Base-by-base conservation (phyloP, 2,797 vertebrate genomes). In the Neosilurus mollespiculum region DNA sequence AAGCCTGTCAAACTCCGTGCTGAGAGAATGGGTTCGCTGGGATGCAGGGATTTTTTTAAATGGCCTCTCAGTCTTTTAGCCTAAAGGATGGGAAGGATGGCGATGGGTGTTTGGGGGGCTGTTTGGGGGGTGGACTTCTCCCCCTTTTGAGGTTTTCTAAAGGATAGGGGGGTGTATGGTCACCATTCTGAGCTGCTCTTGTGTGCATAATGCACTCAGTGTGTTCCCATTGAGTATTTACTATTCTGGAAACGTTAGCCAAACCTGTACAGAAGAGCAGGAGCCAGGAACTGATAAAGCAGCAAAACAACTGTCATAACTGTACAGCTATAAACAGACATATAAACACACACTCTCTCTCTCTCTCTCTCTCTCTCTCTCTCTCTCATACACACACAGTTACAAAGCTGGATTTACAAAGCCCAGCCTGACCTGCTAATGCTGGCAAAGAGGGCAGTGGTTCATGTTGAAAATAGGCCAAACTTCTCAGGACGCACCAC, bases 371-470 rank as follows among this genome's bases (percentile, higher is more conserved):
- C 53, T 37, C 80, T 24, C 37, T 73, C 18, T 79, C 54, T 62
- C 51, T 26, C 30, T 56, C 37, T 69, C 54, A 80, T 64, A 73
- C 9, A 83, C 34, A 54, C 43, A 51, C 58, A 76, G n/a, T 59
- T 81, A 65, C 43, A 43, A 43, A 43, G 69, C n/a, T 53, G 34
- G 54, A 43, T 51, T 3, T 16, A 51, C 56, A 81, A 43, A 77
- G 77, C 76, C 82, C 30, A 83, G 61, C 61, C 69, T 83, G 84
- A 77, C 86, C 78, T 80, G 85, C 78, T 86, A 83, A 78, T 66
- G 11, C 51, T 64, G 16, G 58, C 83, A 87, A 86, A 43, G 72
- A 78, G 82, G 80, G 69, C 83, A 81, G 53, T 81, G 54, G 81
- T 82, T 87, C 67, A 81, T 58, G 62, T 79, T 69, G 80, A 72